Evolutionary conservation across 2,888 invertebrate species (phyloP).

Genomic region (Chrysolina americana): DNA sequence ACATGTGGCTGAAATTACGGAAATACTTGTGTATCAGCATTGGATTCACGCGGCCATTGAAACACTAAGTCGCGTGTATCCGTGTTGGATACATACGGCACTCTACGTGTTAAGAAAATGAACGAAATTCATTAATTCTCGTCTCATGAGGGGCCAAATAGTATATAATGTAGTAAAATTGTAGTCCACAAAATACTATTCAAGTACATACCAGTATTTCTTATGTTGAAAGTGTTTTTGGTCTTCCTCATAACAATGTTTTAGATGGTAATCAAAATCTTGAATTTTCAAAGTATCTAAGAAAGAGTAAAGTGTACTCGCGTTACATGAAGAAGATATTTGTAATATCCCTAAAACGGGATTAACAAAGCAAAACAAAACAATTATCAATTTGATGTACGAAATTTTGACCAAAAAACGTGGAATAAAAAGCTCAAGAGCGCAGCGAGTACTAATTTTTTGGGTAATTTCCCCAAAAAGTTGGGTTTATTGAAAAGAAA

Average conservation of each 20-base stretch:
- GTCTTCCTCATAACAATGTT: constrained; percentile 8
- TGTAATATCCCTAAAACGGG: neutral
- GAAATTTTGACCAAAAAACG: neutral
- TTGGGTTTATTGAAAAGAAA: too few species aligned
- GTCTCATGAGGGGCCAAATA: neutral
- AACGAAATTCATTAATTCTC: constrained; percentile 15
- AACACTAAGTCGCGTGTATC: too few species aligned
- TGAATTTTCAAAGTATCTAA: constrained; percentile 7
- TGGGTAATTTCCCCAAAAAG: too few species aligned
- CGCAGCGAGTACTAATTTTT: too few species aligned
- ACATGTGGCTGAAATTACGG: too few species aligned
- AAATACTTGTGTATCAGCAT: too few species aligned
- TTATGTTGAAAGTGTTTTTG: constrained; percentile 3
- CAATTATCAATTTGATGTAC: neutral
- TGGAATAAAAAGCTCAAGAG: too few species aligned
- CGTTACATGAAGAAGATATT: constrained; percentile 16
- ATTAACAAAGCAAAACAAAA: constrained; percentile 5
- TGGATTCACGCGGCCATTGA: too few species aligned
- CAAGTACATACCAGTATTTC: constrained; percentile 18
- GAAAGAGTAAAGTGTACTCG: constrained; percentile 11
- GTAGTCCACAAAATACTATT: neutral
- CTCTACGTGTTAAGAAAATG: neutral
- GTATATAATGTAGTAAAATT: neutral
- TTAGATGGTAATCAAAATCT: constrained; percentile 1
- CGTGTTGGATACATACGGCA: too few species aligned